phyloP scores from a whole-genome alignment of 2,113 vertebrate species.

The Rostratula benghalensis region DNA sequence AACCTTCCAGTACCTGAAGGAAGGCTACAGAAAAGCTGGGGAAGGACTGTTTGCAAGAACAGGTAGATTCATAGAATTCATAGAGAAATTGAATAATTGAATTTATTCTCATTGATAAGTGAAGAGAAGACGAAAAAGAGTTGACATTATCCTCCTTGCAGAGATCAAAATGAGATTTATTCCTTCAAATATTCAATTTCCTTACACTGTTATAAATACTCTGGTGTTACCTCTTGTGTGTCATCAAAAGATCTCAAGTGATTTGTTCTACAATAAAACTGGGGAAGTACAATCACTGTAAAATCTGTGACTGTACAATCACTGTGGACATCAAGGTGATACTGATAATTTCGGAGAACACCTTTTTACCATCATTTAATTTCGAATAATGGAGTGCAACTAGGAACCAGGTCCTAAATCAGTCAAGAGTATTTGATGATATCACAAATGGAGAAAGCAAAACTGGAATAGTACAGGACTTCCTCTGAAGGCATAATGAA shows the following conservation, averaged over 20 bases:
- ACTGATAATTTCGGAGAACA: not conserved
- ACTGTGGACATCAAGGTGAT: conserved; percentile 5
- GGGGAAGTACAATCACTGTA: not conserved
- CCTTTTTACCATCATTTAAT: conserved; percentile 2
- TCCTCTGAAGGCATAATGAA: no score
- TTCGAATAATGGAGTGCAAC: conserved; percentile 22
- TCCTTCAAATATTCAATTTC: conserved; percentile 15
- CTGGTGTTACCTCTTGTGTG: not conserved
- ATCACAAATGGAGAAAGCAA: not conserved
- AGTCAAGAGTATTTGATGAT: not conserved
- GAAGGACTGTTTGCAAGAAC: no score
- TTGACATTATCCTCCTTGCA: not conserved
- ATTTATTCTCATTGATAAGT: not conserved
- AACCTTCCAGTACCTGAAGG: no score
- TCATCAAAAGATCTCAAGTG: not conserved
- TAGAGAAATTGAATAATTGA: no score
- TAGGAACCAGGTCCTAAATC: not conserved
- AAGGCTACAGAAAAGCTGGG: no score
- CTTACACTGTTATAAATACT: conserved; percentile 1
- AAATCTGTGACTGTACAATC: no score
- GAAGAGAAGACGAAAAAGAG: not conserved
- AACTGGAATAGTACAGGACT: not conserved
- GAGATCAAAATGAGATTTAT: conserved; percentile 1
- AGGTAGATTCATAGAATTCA: no score
- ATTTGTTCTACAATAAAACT: conserved; percentile 37